phyloP scores from a whole-genome alignment of 2,888 invertebrate species.

The Saturnia japonica region DNA sequence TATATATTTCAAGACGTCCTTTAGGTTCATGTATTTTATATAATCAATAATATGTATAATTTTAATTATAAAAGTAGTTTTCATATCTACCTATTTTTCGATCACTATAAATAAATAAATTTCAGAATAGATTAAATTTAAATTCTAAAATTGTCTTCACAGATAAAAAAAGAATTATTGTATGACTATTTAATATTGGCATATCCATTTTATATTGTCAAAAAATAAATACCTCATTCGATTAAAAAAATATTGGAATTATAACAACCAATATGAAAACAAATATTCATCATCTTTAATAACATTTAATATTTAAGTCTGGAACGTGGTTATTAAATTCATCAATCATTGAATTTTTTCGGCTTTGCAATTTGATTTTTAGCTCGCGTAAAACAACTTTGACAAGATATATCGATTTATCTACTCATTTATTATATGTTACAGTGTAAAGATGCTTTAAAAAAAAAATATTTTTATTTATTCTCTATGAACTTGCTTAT shows the following conservation, averaged over 20 bases:
- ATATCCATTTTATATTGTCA: background rate
- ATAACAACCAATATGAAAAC: background rate
- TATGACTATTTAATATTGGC: too few relatives aligned
- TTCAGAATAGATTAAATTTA: too few relatives aligned
- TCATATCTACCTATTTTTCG: too few relatives aligned
- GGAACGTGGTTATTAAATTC: conserved; percentile 12
- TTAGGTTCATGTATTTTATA: too few relatives aligned
- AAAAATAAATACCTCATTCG: background rate
- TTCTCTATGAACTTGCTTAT: too few relatives aligned
- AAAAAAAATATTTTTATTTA: too few relatives aligned
- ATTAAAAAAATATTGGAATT: conserved; percentile 4
- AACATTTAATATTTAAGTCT: conserved; percentile 1
- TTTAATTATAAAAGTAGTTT: too few relatives aligned
- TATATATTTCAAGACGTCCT: too few relatives aligned
- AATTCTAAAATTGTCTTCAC: too few relatives aligned
- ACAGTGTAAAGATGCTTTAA: background rate
- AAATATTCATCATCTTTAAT: background rate
- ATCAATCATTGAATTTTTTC: conserved; percentile 14
- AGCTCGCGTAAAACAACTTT: background rate
- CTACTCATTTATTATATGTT: background rate
- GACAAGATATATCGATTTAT: conserved; percentile 5
- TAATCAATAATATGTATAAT: too few relatives aligned
- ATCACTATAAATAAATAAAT: too few relatives aligned
- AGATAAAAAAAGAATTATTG: too few relatives aligned
- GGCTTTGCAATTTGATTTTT: background rate